Conservation (phyloP, 2,113 vertebrate genomes). For the Poecile atricapillus region DNA sequence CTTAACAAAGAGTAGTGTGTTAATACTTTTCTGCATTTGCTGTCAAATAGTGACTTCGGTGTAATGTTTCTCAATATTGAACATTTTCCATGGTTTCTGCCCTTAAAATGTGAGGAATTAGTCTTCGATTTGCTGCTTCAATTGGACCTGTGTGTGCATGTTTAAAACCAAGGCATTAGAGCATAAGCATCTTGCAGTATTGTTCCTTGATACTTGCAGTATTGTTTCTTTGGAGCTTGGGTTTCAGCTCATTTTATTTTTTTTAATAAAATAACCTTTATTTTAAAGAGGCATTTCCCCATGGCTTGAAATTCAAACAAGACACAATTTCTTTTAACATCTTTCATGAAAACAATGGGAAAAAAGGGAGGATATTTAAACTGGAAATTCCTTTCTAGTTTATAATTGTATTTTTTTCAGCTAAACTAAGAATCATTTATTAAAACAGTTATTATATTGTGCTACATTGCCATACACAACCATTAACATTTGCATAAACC, state of each 20-base stretch:
- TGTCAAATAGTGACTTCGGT: background rate
- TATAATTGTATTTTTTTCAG: slow-evolving; percentile 21
- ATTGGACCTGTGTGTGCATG: background rate
- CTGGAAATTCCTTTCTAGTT: slow-evolving; percentile 9
- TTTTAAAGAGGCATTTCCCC: background rate
- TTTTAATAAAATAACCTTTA: background rate
- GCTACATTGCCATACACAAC: background rate
- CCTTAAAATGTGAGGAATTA: background rate
- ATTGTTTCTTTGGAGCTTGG: slow-evolving; percentile 23
- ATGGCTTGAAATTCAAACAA: background rate
- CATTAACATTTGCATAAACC: slow-evolving; percentile 5
- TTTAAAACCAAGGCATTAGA: background rate
- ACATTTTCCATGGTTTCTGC: background rate
- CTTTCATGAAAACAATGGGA: background rate
- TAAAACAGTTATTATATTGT: slow-evolving; percentile 17
- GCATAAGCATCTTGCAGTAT: background rate
- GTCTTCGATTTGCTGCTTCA: background rate
- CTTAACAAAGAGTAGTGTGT: background rate
- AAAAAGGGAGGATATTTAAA: background rate
- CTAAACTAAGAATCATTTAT: slow-evolving; percentile 22
- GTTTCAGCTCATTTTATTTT: background rate
- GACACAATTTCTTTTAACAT: background rate
- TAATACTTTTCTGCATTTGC: background rate
- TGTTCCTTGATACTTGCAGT: background rate
- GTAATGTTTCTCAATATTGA: background rate